These are phyloP conservation scores for Notolepis coatsorum DNA, from an alignment of 2,797 vertebrate genomes.

Conservation along the genomic window DNA sequence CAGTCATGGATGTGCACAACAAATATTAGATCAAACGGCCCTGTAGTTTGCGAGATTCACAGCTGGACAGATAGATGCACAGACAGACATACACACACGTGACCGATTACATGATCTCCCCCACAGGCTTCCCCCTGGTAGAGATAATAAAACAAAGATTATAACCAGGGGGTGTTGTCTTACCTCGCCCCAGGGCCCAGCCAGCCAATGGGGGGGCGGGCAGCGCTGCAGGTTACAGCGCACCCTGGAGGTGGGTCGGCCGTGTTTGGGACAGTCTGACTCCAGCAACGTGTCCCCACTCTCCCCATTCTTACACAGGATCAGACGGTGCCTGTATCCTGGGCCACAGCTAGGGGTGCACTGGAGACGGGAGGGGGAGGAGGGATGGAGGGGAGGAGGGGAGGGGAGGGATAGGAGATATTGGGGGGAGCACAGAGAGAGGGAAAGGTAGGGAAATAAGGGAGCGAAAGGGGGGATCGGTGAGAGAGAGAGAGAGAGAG, in stretches of 20 bases:
- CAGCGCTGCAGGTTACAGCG: slow-evolving; percentile 96
- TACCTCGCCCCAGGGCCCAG: slow-evolving; percentile 95
- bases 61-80: too few species aligned
- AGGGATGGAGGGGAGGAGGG: slow-evolving; percentile 2
- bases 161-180: too few species aligned
- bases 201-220: slow-evolving; percentile 93
- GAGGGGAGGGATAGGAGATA: slow-evolving; percentile 10
- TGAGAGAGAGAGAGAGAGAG: not conserved
- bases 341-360: slow-evolving; percentile 96
- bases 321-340: slow-evolving; percentile 91
- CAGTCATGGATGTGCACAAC: too few species aligned
- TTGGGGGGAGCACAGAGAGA: not conserved
- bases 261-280: slow-evolving; percentile 84
- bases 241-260: slow-evolving; percentile 92
- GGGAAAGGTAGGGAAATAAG: too few species aligned
- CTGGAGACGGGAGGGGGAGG: slow-evolving; percentile 66
- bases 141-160: too few species aligned
- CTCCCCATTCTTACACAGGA: slow-evolving; percentile 94
- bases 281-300: slow-evolving; percentile 84
- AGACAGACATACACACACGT: not conserved
- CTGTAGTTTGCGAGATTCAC: too few species aligned
- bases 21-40: too few species aligned
- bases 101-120: not conserved
- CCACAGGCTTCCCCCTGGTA: not conserved
- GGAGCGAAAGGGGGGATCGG: too few species aligned